Evolutionary conservation across 1,140 invertebrate species (phyloP).

Genomic region (Notospermus geniculatus): DNA sequence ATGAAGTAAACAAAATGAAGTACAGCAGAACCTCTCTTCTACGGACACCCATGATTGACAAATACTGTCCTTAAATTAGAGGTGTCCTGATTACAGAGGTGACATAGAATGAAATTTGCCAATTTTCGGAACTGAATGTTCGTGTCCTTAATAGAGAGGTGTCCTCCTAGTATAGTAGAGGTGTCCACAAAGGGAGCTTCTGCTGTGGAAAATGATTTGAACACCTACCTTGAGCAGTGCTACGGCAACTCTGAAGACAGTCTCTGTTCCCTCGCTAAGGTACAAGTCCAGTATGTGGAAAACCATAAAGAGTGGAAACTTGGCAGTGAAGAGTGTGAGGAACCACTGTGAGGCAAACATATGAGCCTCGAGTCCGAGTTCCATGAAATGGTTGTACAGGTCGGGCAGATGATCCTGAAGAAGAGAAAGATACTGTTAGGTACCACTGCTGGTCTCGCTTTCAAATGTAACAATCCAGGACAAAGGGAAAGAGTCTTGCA

Average conservation of each 20-base stretch:
- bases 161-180: too few species aligned
- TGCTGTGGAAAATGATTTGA: too few species aligned
- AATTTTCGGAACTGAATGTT: too few species aligned
- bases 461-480: too few species aligned
- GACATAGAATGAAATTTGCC: too few species aligned
- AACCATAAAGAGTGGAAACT: constrained; percentile 95
- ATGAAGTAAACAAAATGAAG: too few species aligned
- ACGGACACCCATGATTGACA: too few species aligned
- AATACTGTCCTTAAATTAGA: too few species aligned
- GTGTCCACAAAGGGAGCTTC: background rate
- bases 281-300: constrained; percentile 98
- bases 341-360: constrained; percentile 99
- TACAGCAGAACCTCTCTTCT: too few species aligned
- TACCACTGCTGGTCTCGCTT: background rate
- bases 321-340: constrained; percentile 95
- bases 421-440: constrained; percentile 12
- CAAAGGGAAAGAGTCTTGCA: too few species aligned
- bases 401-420: constrained; percentile 85
- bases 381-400: constrained; percentile 84
- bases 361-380: constrained; percentile 91
- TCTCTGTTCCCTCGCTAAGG: constrained; percentile 80
- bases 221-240: constrained; percentile 82
- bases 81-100: too few species aligned
- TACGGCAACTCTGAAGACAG: constrained; percentile 92
- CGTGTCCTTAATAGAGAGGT: too few species aligned